Percentiles rank a stretch among this genome's conserved stretches.
Conservation (phyloP, 2,888 invertebrate species). For the Leptinotarsa haldemani region DNA sequence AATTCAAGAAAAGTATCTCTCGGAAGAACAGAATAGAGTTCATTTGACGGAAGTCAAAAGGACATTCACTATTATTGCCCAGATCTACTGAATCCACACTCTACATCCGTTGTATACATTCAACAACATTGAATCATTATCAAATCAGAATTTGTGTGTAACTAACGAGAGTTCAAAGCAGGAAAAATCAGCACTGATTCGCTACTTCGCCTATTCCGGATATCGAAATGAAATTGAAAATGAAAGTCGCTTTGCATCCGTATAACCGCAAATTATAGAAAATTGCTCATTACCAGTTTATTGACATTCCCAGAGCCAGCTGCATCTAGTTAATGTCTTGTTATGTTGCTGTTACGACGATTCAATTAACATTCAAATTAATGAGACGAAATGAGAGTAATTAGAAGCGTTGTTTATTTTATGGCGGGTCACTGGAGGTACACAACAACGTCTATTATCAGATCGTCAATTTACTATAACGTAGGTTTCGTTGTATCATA, state of each 20-base stretch:
- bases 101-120: too few species aligned
- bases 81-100: too few species aligned
- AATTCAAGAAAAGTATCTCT: too few species aligned
- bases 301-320: neutral
- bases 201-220: too few species aligned
- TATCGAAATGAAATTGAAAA: neutral
- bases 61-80: too few species aligned
- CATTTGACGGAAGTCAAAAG: too few species aligned
- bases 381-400: conserved; percentile 11
- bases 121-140: too few species aligned
- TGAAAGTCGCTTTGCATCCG: neutral
- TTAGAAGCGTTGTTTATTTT: conserved; percentile 3
- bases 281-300: conserved; percentile 3
- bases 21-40: too few species aligned
- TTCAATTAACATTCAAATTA: conserved; percentile 9
- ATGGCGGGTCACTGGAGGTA: neutral
- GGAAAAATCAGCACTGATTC: too few species aligned
- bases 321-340: conserved; percentile 2
- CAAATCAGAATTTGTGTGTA: too few species aligned
- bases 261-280: neutral
- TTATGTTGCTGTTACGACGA: conserved; percentile 5
- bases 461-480: neutral
- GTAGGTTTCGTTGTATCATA: neutral
- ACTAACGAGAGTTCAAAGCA: too few species aligned
- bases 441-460: neutral